A percentile compares a stretch with the other conserved stretches of the same genome.
phyloP scores from a whole-genome alignment of 2,797 vertebrate genomes.

The Urocyon cinereoargenteus region DNA sequence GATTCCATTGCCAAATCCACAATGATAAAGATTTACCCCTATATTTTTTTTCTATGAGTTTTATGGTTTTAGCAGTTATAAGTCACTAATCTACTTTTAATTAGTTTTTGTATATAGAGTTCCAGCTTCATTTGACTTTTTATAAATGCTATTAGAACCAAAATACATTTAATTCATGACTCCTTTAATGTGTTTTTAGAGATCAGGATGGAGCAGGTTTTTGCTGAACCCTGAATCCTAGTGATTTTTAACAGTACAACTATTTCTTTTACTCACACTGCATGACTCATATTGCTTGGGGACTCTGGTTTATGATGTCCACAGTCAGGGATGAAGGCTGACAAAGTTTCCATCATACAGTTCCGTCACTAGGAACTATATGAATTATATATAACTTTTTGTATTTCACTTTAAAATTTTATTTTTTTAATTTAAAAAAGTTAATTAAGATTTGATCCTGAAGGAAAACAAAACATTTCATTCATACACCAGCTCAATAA shows the following conservation, averaged over 20 bases:
- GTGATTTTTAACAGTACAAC: neutral
- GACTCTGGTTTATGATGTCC: neutral
- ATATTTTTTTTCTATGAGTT: neutral
- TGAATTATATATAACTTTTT: neutral
- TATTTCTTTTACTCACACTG: neutral
- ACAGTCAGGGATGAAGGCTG: neutral
- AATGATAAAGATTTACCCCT: neutral
- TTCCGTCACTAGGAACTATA: neutral
- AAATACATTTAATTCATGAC: neutral
- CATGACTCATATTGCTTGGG: neutral
- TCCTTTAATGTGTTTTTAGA: neutral
- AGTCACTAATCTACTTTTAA: neutral
- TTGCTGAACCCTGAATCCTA: neutral
- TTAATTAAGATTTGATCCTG: neutral
- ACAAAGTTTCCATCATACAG: neutral
- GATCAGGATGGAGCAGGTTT: neutral
- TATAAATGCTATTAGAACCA: neutral
- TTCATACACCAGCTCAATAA: neutral
- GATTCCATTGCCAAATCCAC: neutral
- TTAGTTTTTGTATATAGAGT: neutral
- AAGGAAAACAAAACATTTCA: neutral
- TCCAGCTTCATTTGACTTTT: conserved; percentile 18
- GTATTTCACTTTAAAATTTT: neutral
- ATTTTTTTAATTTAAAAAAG: neutral
- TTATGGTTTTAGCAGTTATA: neutral